phyloP scores from a whole-genome alignment of 2,797 vertebrate genomes.

The Coregonus ussuriensis region DNA sequence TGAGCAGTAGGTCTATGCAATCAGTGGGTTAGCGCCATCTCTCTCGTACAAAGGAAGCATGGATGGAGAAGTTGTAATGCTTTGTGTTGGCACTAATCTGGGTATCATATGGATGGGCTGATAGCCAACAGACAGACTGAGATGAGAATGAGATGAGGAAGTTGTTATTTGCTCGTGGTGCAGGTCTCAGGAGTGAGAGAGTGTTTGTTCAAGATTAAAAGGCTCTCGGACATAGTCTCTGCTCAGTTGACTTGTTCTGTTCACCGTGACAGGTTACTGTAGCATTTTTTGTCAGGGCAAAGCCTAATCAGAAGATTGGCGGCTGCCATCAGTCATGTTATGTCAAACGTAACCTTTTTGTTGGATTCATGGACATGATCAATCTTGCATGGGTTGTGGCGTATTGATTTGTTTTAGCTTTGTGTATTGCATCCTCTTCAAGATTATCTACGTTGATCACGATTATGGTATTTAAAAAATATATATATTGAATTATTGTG shows the following conservation, averaged over 20 bases:
- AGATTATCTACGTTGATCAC: not conserved
- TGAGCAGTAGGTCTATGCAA: not conserved
- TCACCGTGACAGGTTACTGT: slow-evolving; percentile 49
- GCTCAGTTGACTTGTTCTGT: slow-evolving; percentile 42
- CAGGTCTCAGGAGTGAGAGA: slow-evolving; percentile 34
- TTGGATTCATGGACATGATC: slow-evolving; percentile 15
- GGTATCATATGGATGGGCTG: slow-evolving; percentile 30
- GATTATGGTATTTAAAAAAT: not conserved
- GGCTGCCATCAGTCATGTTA: slow-evolving; percentile 41
- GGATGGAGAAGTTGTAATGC: not conserved
- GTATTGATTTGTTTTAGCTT: slow-evolving; percentile 16
- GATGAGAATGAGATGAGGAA: not conserved
- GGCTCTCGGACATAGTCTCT: slow-evolving; percentile 28
- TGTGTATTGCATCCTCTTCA: not conserved
- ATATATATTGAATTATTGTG: not conserved
- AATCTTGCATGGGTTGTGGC: slow-evolving; percentile 14
- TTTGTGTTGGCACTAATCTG: slow-evolving; percentile 28
- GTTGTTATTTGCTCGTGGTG: not conserved
- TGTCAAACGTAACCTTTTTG: slow-evolving; percentile 25
- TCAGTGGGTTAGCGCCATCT: not conserved
- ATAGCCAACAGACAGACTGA: slow-evolving; percentile 6
- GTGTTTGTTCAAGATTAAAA: slow-evolving; percentile 43
- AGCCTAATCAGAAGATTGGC: slow-evolving; percentile 48
- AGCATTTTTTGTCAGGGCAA: slow-evolving; percentile 32
- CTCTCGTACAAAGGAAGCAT: not conserved